These are phyloP conservation scores for human (Homo sapiens) DNA, from an alignment of 2,113 vertebrate genomes.

Conservation along the genomic window DNA sequence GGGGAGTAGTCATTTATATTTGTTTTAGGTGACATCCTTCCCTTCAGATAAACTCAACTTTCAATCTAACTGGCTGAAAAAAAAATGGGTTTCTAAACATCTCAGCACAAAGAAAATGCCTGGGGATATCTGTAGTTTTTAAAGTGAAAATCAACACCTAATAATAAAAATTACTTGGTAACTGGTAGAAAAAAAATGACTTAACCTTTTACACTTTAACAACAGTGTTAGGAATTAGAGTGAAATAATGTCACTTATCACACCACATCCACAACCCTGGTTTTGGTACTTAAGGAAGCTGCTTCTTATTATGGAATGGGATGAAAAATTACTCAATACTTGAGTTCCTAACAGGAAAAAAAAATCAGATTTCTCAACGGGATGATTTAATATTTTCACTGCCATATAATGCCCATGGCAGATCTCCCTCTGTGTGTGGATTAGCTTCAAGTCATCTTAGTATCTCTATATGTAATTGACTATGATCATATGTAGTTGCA, in stretches of 20 bases:
- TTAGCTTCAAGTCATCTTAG: not conserved
- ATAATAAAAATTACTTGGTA: not conserved
- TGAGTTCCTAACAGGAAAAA: not conserved
- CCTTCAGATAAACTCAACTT: conserved; percentile 7
- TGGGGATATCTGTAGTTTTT: not conserved
- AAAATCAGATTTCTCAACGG: not conserved
- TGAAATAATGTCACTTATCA: not conserved
- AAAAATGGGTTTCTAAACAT: not conserved
- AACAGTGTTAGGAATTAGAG: not conserved
- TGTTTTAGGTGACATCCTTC: not conserved
- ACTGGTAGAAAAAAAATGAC: not conserved
- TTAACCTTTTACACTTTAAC: not conserved
- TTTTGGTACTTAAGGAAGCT: not conserved
- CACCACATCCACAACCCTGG: not conserved
- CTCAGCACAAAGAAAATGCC: not conserved
- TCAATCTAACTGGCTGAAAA: not conserved
- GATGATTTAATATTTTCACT: not conserved
- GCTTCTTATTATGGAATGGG: not conserved
- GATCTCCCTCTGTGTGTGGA: not conserved
- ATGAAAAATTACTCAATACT: not conserved
- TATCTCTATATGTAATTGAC: not conserved
- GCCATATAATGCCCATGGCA: not conserved
- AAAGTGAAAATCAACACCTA: conserved; percentile 34
- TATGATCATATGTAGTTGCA: not conserved
- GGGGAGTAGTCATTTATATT: not conserved